Conservation (phyloP, 2,113 vertebrate species). For the Sceloporus tristichus region DNA sequence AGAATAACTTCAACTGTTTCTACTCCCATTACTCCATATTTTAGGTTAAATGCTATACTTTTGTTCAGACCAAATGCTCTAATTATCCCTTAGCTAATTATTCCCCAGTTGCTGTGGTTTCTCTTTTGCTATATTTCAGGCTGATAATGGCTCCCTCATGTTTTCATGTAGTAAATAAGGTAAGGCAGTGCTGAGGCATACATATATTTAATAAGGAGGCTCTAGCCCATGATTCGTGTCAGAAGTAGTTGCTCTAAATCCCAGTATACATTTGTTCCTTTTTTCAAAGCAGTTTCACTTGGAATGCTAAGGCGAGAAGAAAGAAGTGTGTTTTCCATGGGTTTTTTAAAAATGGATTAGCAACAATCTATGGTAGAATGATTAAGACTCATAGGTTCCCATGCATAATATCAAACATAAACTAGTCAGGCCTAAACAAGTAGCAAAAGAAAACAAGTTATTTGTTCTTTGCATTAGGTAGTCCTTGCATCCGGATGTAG, state of each 20-base stretch:
- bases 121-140: neutral
- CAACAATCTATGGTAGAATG: neutral
- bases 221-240: neutral
- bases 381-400: neutral
- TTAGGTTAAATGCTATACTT: neutral
- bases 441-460: neutral
- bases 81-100: neutral
- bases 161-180: neutral
- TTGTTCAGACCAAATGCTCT: neutral
- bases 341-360: neutral
- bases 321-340: neutral
- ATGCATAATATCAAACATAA: too few species aligned
- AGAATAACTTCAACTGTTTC: neutral
- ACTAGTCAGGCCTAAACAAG: neutral
- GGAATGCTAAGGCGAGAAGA: conserved; percentile 1
- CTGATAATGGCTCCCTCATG: neutral
- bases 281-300: neutral
- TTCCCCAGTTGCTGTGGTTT: neutral
- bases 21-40: neutral
- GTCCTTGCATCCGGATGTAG: neutral
- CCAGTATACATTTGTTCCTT: neutral
- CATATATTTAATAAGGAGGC: neutral
- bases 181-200: neutral
- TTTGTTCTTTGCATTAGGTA: neutral
- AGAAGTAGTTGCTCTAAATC: neutral